These are phyloP conservation scores for Zoanthus sociatus DNA, from an alignment of 92 coral and sea anemone species.

Conservation along the genomic window DNA sequence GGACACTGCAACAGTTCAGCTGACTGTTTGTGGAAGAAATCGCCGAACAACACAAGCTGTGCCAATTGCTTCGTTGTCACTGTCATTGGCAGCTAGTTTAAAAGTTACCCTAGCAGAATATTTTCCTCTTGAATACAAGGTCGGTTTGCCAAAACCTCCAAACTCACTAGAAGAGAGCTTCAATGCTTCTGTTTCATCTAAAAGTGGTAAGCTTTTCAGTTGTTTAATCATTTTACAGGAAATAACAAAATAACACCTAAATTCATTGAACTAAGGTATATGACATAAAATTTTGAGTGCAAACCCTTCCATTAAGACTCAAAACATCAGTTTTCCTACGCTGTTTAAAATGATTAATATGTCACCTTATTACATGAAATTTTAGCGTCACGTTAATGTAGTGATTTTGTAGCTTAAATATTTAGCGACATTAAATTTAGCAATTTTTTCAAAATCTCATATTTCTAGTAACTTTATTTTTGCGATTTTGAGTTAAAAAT, in stretches of 20 bases:
- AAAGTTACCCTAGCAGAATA: slow-evolving; percentile 63
- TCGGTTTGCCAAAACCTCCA: slow-evolving; percentile 48
- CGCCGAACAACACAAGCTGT: slow-evolving; percentile 71
- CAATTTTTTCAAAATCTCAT: too few relatives aligned
- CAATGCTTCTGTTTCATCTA: slow-evolving; percentile 50
- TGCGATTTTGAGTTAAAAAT: too few relatives aligned
- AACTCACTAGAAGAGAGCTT: slow-evolving; percentile 8
- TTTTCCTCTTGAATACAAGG: slow-evolving; percentile 79
- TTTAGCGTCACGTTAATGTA: too few relatives aligned
- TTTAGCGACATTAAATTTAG: too few relatives aligned
- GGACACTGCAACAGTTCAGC: slow-evolving; percentile 60
- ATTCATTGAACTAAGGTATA: too few relatives aligned
- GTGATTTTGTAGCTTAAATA: too few relatives aligned
- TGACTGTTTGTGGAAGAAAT: slow-evolving; percentile 85
- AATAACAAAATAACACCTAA: not conserved
- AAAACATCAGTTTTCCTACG: too few relatives aligned
- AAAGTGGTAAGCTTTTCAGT: slow-evolving; percentile 62
- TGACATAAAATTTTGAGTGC: too few relatives aligned
- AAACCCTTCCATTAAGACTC: too few relatives aligned
- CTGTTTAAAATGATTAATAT: too few relatives aligned
- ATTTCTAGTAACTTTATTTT: too few relatives aligned
- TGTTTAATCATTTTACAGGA: not conserved
- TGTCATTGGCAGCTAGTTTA: slow-evolving; percentile 75
- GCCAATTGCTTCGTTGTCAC: slow-evolving; percentile 72
- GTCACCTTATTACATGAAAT: too few relatives aligned